Evolutionary conservation across 2,888 invertebrate species (phyloP), one percentile per base, ranked within the genome.

Genomic region (Anaspis maculata): DNA sequence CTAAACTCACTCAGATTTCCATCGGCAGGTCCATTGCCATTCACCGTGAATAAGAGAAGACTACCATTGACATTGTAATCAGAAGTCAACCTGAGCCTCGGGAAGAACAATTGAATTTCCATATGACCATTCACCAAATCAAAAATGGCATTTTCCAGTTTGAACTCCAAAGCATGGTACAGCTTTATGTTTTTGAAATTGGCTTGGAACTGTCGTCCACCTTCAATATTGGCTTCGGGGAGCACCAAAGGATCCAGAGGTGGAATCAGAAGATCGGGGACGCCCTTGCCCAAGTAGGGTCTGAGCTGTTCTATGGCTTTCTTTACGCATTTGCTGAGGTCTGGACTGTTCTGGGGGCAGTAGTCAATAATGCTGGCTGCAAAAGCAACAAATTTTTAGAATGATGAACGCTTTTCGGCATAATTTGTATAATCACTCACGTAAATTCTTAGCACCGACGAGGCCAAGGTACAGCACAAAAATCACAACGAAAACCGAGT

Each of bases 1-100:
- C n/a, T n/a, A 34, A 24, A 71, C 77, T 74, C 62, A 79, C 79
- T 74, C 49, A 78, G 78, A 59, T 77, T 79, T 15, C 78, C 77
- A 9, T 67, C 62, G 31, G 77, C 77, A 6, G 64, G 56, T 3
- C 83, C 83, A 2, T 72, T 68, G 15, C 83, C 83, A n/a, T 70
- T 64, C 19, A 84, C 70, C 0, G 82, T 79, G 52, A 84, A 57
- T 72, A 83, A 72, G 45, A 84, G 65, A 12, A 84, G 67, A 46
- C 74, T 74, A 6, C 84, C 84, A 5, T 71, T 62, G 13, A 83
- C 63, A 5, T 64, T 66, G 58, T 84, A 84, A 30, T 71, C 64
- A 0, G 78, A 73, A 19, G 66, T 70, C 69, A 81, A 72, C 25
- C 68, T 66, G 21, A 84, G 52, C 25, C 70, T 68, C 0, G 82